A percentile compares a stretch with the other conserved stretches of the same genome.
Evolutionary conservation across 2,797 vertebrate genomes (phyloP).

Genomic region (Urocyon cinereoargenteus): DNA sequence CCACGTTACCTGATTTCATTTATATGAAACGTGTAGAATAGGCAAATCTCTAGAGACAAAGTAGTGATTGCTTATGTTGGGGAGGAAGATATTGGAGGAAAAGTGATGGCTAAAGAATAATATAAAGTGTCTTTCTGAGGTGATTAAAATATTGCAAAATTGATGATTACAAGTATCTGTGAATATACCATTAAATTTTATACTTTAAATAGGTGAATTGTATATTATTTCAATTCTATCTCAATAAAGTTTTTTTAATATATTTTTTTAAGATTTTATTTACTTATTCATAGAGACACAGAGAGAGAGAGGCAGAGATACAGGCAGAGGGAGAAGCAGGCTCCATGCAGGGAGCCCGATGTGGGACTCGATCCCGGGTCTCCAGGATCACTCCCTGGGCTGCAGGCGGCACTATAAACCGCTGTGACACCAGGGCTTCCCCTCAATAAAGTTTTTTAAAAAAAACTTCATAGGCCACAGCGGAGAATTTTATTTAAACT

Average conservation of each 20-base stretch:
- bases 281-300: too few species aligned
- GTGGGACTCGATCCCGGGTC: too few species aligned
- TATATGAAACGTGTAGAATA: background rate
- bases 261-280: too few species aligned
- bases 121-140: background rate
- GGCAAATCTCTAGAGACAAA: background rate
- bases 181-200: background rate
- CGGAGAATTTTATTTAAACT: background rate
- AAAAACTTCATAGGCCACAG: background rate
- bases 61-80: background rate
- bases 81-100: background rate
- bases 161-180: background rate
- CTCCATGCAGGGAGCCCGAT: too few species aligned
- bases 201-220: background rate
- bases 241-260: background rate
- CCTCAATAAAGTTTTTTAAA: background rate
- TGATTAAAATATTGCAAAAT: conserved; percentile 9
- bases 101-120: background rate
- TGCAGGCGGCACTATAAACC: too few species aligned
- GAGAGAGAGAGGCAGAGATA: too few species aligned
- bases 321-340: too few species aligned
- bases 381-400: too few species aligned
- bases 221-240: background rate
- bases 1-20: background rate
- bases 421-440: too few species aligned